A percentile compares a stretch with the other conserved stretches of the same genome.
Conservation (phyloP, 2,888 invertebrate genomes). For the Limnephilus rhombicus region DNA sequence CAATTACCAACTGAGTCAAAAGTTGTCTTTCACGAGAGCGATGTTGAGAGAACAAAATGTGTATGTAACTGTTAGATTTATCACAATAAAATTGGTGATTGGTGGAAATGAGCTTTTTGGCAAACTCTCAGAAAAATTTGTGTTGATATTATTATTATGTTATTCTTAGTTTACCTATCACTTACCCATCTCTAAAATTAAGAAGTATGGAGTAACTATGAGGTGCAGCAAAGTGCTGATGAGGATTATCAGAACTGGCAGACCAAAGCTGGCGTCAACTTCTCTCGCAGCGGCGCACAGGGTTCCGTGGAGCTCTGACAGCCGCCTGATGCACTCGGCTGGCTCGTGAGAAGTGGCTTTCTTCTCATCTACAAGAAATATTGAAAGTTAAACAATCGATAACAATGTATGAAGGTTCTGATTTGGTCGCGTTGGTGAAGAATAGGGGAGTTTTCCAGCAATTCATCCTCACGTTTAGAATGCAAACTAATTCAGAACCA, state of each 20-base stretch:
- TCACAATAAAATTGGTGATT: too few species aligned
- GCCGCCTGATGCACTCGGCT: conserved; percentile 73
- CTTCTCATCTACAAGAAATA: conserved; percentile 66
- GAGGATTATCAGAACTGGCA: conserved; percentile 77
- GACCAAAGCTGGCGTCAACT: conserved; percentile 77
- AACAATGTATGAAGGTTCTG: not conserved
- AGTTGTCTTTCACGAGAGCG: too few species aligned
- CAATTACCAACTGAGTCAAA: too few species aligned
- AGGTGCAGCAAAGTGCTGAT: conserved; percentile 79
- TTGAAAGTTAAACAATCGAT: not conserved
- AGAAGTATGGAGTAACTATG: conserved; percentile 80
- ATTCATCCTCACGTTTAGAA: not conserved
- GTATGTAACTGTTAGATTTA: too few species aligned
- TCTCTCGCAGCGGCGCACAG: conserved; percentile 77
- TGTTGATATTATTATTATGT: too few species aligned
- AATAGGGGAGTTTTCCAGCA: not conserved
- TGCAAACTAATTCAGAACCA: too few species aligned
- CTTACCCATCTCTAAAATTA: conserved; percentile 77
- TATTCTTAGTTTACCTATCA: not conserved
- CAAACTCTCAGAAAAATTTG: too few species aligned
- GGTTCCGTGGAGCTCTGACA: conserved; percentile 76
- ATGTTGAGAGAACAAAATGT: not conserved
- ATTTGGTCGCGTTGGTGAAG: not conserved
- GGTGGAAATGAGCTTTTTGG: too few species aligned
- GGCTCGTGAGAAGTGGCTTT: conserved; percentile 61